phyloP scores from a whole-genome alignment of 1,140 invertebrate species.

The Cotesia chilonis region DNA sequence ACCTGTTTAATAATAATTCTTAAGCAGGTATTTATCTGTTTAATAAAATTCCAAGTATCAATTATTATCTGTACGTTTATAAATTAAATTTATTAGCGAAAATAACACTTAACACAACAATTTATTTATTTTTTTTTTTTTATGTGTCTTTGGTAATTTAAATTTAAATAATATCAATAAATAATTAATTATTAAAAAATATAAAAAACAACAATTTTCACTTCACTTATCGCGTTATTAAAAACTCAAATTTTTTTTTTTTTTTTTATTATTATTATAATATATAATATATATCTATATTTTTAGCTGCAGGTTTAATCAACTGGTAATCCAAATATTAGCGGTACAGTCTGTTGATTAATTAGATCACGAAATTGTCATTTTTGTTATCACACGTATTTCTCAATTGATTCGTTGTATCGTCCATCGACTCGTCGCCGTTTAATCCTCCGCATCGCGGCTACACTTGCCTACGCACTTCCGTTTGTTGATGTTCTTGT shows the following conservation, averaged over 20 bases:
- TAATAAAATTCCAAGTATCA: no score
- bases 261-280: not conserved
- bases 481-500: conserved; percentile 6
- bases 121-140: not conserved
- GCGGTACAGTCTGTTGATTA: conserved; percentile 14
- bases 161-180: not conserved
- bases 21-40: no score
- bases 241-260: not conserved
- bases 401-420: conserved; percentile 26
- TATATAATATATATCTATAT: not conserved
- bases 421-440: conserved; percentile 30
- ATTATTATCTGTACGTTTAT: no score
- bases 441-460: conserved; percentile 37
- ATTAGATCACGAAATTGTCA: conserved; percentile 22
- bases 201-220: conserved; percentile 21
- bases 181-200: not conserved
- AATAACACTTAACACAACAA: no score
- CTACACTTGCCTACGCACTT: conserved; percentile 26
- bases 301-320: conserved; percentile 8
- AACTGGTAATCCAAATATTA: conserved; percentile 22
- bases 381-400: conserved; percentile 29
- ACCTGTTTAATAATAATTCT: no score
- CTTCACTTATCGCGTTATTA: conserved; percentile 19
- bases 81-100: no score
- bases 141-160: not conserved